phyloP scores from a whole-genome alignment of 1,140 invertebrate genomes.

The Dinothrombium tinctorium region DNA sequence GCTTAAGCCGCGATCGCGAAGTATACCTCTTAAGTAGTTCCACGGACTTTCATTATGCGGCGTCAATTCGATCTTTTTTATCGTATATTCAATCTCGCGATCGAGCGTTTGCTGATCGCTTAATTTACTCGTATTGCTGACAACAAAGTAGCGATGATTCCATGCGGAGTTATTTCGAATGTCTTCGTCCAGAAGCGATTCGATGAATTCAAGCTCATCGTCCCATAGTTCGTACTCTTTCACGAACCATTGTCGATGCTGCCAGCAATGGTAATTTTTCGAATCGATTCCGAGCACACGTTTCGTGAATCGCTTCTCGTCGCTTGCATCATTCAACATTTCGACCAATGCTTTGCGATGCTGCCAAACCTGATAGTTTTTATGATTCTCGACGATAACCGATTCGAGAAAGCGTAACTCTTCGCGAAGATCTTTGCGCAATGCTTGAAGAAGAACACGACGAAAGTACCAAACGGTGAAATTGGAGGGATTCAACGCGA shows the following conservation, averaged over 20 bases:
- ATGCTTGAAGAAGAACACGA: slow-evolving; percentile 49
- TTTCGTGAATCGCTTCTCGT: slow-evolving; percentile 60
- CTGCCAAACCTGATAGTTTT: slow-evolving; percentile 94
- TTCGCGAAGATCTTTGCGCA: slow-evolving; percentile 49
- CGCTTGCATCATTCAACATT: slow-evolving; percentile 47
- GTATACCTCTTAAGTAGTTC: slow-evolving; percentile 76
- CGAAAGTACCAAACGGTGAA: slow-evolving; percentile 94
- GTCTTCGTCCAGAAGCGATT: slow-evolving; percentile 53
- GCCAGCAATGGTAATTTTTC: slow-evolving; percentile 99
- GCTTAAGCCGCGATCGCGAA: slow-evolving; percentile 38
- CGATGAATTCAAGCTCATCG: slow-evolving; percentile 59
- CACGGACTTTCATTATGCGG: slow-evolving; percentile 91
- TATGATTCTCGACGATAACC: slow-evolving; percentile 68
- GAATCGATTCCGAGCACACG: slow-evolving; percentile 55
- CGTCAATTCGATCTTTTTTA: slow-evolving; percentile 20
- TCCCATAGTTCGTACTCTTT: slow-evolving; percentile 32
- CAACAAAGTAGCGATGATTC: slow-evolving; percentile 68
- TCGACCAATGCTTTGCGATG: slow-evolving; percentile 68
- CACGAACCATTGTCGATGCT: slow-evolving; percentile 67
- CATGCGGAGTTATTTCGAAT: slow-evolving; percentile 92
- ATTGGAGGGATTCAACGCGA: slow-evolving; percentile 83
- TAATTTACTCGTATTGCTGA: slow-evolving; percentile 21
- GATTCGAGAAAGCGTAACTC: slow-evolving; percentile 62
- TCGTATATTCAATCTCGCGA: slow-evolving; percentile 22
- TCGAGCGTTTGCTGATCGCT: slow-evolving; percentile 19